Base-by-base conservation (phyloP, 2,797 vertebrate genomes). In the Hafferia zeledoni region DNA sequence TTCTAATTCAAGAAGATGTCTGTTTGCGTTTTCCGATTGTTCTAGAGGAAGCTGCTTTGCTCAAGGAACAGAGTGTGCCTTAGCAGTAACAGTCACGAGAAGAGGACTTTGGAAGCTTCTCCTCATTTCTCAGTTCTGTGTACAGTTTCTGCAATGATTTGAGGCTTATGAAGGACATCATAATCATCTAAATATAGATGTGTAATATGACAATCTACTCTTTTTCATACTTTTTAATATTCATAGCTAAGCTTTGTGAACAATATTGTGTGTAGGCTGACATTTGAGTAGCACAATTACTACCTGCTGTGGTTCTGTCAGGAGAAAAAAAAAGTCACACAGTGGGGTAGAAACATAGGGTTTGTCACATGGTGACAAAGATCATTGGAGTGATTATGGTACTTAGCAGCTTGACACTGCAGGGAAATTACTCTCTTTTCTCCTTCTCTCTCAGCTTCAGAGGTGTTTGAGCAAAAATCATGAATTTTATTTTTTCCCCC, bases 281-380 rank as follows among this genome's bases (percentile, higher is more conserved):
- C 84, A 46, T 89, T 78, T 91, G 75, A 95, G 83, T 77, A 87
- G 71, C 89, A 86, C 92, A 78, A 92, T 96, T 95, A 89, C 92
- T 96, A 85, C 95, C 94, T 96, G 89, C 94, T 95, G 93, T 83
- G 75, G 39, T 92, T 90, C 81, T 96, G 88, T 95, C 93, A 95
- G 64, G 14, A 67, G 22, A 5, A 24, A 79, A 80, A 67, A 93
- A 84, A 70, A 57, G 22, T 49, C 20, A 22, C 64, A 2, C 65
- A 17, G 76, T 83, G 27, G 80, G 77, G 43, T 92, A 59, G 79
- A 71, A 93, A 81, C 37, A 60, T 24, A 55, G 72, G 44, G 63
- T 92, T 95, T 94, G 89, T 92, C 89, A 94, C 78, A 41, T 57
- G 50, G 46, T 87, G 84, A 78, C 79, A 91, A 75, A 92, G 77